These are phyloP conservation scores for Myxocyprinus asiaticus DNA, from an alignment of 2,113 vertebrate genomes.

Conservation along the genomic window DNA sequence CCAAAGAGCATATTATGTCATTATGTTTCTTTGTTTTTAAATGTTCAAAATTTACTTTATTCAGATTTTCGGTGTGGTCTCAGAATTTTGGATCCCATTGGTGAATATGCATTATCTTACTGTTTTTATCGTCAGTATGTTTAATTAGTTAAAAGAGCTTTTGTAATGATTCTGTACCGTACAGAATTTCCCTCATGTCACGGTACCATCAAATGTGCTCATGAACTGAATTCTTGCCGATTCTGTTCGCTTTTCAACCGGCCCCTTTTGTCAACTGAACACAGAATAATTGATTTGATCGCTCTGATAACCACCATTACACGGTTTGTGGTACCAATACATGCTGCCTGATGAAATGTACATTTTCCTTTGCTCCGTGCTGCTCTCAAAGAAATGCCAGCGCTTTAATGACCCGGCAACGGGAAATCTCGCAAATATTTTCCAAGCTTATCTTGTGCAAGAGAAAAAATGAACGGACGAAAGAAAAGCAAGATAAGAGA, in stretches of 20 bases:
- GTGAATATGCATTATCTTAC: no score
- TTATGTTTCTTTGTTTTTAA: no score
- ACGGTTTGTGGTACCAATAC: constrained; percentile 58
- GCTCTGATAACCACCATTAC: constrained; percentile 58
- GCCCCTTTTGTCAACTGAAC: constrained; percentile 35
- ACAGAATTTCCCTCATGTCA: constrained; percentile 6
- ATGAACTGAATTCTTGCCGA: constrained; percentile 43
- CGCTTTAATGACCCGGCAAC: constrained; percentile 64
- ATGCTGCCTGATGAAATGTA: constrained; percentile 67
- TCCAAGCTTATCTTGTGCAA: constrained; percentile 49
- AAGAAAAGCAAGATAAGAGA: constrained; percentile 74
- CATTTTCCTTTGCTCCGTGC: constrained; percentile 49
- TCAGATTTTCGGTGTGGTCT: no score
- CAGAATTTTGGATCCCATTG: no score
- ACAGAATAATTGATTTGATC: constrained; percentile 61
- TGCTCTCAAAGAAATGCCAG: constrained; percentile 67
- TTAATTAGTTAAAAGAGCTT: neutral
- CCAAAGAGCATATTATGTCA: no score
- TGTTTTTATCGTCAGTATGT: no score
- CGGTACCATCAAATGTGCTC: constrained; percentile 17
- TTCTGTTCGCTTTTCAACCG: constrained; percentile 40
- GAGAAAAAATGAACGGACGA: neutral
- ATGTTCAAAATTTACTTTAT: no score
- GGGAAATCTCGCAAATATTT: constrained; percentile 71
- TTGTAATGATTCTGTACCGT: constrained; percentile 52